Conservation (phyloP, 2,888 invertebrate species). For the Ormia ochracea region DNA sequence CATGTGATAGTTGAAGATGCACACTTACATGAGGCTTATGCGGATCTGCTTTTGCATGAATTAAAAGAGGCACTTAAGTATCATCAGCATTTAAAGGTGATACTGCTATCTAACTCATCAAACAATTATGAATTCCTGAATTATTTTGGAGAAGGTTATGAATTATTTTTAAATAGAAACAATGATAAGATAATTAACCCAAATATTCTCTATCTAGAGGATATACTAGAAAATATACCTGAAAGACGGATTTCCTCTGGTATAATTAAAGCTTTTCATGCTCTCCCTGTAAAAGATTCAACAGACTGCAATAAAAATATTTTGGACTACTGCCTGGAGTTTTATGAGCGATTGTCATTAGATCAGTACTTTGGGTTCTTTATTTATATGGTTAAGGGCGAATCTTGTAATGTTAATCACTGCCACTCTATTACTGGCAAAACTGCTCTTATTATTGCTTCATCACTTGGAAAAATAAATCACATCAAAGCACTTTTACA, state of each 20-base stretch:
- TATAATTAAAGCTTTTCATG: slow-evolving; percentile 39
- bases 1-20: slow-evolving; percentile 94
- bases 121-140: slow-evolving; percentile 62
- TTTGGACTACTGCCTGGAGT: slow-evolving; percentile 74
- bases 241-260: slow-evolving; percentile 36
- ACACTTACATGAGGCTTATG: slow-evolving; percentile 92
- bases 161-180: slow-evolving; percentile 46
- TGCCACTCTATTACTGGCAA: slow-evolving; percentile 82
- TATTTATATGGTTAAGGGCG: slow-evolving; percentile 85
- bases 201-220: slow-evolving; percentile 62
- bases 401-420: slow-evolving; percentile 85
- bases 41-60: slow-evolving; percentile 91
- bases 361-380: slow-evolving; percentile 85
- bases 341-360: slow-evolving; percentile 73
- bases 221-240: slow-evolving; percentile 53
- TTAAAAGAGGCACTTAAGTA: slow-evolving; percentile 84
- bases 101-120: slow-evolving; percentile 89
- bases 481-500: slow-evolving; percentile 83
- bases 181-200: not conserved
- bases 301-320: slow-evolving; percentile 5
- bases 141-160: slow-evolving; percentile 66
- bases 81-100: slow-evolving; percentile 84
- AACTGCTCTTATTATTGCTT: slow-evolving; percentile 88
- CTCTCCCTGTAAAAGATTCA: slow-evolving; percentile 22
- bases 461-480: slow-evolving; percentile 82